Evolutionary conservation across 2,888 invertebrate genomes (phyloP).

Genomic region (Cheilosia scutellata): DNA sequence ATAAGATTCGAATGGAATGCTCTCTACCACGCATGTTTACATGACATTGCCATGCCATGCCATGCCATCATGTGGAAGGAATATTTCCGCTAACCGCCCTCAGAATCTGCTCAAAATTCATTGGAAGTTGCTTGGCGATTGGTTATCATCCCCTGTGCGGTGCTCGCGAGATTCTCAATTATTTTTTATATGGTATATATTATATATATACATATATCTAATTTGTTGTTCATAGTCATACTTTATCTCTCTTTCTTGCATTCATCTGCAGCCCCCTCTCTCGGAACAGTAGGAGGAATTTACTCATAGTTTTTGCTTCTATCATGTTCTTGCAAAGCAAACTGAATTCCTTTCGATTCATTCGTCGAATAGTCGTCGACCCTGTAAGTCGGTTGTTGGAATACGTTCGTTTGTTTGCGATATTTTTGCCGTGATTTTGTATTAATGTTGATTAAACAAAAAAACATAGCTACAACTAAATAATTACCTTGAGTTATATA

Average conservation of each 20-base stretch:
- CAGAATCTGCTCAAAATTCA: constrained; percentile 58
- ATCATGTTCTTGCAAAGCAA: constrained; percentile 30
- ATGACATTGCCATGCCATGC: not conserved
- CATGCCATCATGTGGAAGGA: constrained; percentile 38
- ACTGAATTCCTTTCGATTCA: constrained; percentile 70
- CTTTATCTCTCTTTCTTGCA: constrained; percentile 74
- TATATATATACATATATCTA: no score
- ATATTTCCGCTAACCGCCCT: constrained; percentile 69
- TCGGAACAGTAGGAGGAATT: constrained; percentile 59
- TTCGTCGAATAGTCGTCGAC: constrained; percentile 74
- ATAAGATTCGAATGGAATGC: constrained; percentile 52
- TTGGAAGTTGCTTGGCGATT: constrained; percentile 73
- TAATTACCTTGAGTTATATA: constrained; percentile 22
- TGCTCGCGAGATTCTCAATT: constrained; percentile 64
- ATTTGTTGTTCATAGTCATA: constrained; percentile 22
- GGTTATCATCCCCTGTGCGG: constrained; percentile 73
- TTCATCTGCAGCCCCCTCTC: constrained; percentile 63
- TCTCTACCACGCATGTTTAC: constrained; percentile 65
- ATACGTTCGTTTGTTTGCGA: constrained; percentile 51
- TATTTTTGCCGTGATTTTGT: constrained; percentile 61
- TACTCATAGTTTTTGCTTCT: constrained; percentile 40
- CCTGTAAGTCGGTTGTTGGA: constrained; percentile 59
- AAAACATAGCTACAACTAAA: constrained; percentile 10
- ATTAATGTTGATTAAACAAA: constrained; percentile 43
- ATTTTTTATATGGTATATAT: constrained; percentile 32